Percentiles rank a stretch among this genome's conserved stretches.
phyloP scores from a whole-genome alignment of 2,797 vertebrate species.

The Passerculus sandwichensis region DNA sequence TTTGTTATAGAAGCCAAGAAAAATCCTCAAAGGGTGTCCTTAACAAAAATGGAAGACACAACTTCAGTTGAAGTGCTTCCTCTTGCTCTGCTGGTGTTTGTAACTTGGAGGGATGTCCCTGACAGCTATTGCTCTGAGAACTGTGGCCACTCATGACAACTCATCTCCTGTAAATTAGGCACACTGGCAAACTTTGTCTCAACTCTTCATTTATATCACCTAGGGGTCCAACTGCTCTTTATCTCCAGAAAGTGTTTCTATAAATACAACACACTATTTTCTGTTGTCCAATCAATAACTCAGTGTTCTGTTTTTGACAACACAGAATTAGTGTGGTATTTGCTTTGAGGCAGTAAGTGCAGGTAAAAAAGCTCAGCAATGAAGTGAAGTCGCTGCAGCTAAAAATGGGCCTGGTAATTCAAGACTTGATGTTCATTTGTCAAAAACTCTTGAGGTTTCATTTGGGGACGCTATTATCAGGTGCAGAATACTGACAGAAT shows the following conservation, averaged over 20 bases:
- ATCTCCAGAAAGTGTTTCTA: background rate
- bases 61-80: background rate
- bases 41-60: background rate
- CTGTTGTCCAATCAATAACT: background rate
- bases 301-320: background rate
- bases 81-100: background rate
- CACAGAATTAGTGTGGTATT: background rate
- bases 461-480: background rate
- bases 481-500: background rate
- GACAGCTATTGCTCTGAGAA: background rate
- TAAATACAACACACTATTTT: background rate
- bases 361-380: background rate
- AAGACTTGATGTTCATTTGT: background rate
- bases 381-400: background rate
- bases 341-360: background rate
- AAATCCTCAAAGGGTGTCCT: background rate
- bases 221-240: background rate
- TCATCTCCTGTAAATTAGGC: background rate
- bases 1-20: background rate
- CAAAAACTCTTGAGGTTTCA: background rate
- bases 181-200: background rate
- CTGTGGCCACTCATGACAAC: fast-evolving
- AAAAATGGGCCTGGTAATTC: background rate
- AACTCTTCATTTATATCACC: background rate
- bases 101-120: background rate